A percentile compares a stretch with the other conserved stretches of the same genome.
phyloP scores from a whole-genome alignment of 2,888 invertebrate genomes.

The Sarcophaga rosellei region DNA sequence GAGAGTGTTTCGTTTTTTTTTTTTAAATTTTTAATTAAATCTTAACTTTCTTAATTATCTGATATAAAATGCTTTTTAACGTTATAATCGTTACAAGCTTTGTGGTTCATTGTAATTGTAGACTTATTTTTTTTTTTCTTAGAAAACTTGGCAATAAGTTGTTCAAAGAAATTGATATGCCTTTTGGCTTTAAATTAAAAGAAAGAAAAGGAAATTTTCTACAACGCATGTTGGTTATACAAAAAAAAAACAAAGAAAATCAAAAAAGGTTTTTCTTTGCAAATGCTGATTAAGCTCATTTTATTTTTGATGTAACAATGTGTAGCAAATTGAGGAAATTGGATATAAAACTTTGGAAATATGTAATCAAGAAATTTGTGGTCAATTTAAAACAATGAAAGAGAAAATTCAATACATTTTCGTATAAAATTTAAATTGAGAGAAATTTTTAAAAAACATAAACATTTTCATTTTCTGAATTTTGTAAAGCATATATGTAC shows the following conservation, averaged over 20 bases:
- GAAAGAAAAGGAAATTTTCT: constrained; percentile 20
- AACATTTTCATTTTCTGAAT: no score
- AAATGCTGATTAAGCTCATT: constrained; percentile 51
- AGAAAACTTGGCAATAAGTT: constrained; percentile 30
- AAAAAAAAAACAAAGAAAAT: constrained; percentile 26
- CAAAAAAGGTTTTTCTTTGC: constrained; percentile 16
- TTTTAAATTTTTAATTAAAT: no score
- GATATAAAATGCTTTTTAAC: no score
- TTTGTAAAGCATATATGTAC: no score
- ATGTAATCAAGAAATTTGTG: constrained; percentile 25
- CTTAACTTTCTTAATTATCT: no score
- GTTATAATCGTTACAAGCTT: not conserved
- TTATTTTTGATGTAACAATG: constrained; percentile 26
- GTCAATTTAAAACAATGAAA: constrained; percentile 19
- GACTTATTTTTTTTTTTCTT: not conserved
- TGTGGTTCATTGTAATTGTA: not conserved
- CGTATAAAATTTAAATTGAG: not conserved
- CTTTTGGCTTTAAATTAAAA: constrained; percentile 24
- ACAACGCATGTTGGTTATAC: constrained; percentile 33
- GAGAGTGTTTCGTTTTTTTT: no score
- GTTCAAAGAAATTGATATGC: constrained; percentile 44
- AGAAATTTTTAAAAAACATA: not conserved
- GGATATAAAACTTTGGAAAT: constrained; percentile 29
- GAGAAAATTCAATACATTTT: not conserved
- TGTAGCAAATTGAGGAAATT: constrained; percentile 45